Evolutionary conservation across 2,888 invertebrate genomes (phyloP).

Genomic region (Lymantria monacha): DNA sequence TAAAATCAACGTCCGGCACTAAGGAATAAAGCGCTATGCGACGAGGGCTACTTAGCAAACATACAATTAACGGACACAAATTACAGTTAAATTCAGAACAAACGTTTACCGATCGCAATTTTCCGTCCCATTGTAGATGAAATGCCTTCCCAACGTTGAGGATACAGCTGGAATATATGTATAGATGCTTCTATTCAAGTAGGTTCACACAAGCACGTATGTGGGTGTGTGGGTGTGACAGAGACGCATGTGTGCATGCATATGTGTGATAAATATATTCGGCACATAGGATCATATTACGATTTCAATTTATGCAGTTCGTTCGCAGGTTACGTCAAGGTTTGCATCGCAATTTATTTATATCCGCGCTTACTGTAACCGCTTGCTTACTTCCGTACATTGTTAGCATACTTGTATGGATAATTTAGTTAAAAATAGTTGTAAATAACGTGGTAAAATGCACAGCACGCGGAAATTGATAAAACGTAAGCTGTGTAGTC

Average conservation of each 20-base stretch:
- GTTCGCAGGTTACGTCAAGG: constrained; percentile 33
- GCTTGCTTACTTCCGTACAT: constrained; percentile 32
- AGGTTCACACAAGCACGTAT: too few species aligned
- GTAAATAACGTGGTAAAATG: background rate
- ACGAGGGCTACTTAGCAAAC: too few species aligned
- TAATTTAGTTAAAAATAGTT: constrained; percentile 10
- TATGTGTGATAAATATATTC: constrained; percentile 22
- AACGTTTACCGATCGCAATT: too few species aligned
- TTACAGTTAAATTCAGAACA: too few species aligned
- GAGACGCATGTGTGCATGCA: background rate
- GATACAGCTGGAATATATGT: too few species aligned
- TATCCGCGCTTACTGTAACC: constrained; percentile 26
- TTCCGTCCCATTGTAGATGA: too few species aligned
- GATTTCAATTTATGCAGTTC: constrained; percentile 32
- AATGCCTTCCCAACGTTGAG: too few species aligned
- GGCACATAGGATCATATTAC: constrained; percentile 21
- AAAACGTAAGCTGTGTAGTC: background rate
- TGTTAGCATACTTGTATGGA: constrained; percentile 26
- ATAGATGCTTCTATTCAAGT: too few species aligned
- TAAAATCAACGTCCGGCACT: too few species aligned
- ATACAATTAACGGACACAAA: too few species aligned
- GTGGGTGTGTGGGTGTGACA: too few species aligned
- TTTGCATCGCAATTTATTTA: constrained; percentile 30
- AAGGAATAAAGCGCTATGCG: too few species aligned
- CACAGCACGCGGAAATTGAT: background rate